phyloP scores from a whole-genome alignment of 2,888 invertebrate species.

The Endomychus coccineus region DNA sequence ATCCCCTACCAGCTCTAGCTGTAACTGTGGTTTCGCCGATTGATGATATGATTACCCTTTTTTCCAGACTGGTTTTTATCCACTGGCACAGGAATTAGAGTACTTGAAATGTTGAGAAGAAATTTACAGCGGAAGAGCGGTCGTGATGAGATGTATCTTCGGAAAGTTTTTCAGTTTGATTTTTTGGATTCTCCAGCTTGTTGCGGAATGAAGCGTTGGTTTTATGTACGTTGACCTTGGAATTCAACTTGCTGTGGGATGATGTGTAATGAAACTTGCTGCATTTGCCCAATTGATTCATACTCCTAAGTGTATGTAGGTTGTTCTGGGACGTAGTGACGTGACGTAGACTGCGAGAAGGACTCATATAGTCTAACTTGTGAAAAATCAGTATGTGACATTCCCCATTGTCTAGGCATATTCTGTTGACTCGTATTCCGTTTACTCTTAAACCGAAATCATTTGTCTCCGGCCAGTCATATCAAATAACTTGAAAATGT shows the following conservation, averaged over 20 bases:
- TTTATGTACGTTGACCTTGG: conserved; percentile 15
- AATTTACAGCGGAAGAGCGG: no score
- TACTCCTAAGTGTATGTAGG: conserved; percentile 18
- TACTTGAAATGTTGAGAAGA: no score
- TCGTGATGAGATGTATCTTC: no score
- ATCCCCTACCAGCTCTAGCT: no score
- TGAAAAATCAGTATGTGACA: conserved; percentile 12
- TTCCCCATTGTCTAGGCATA: conserved; percentile 5
- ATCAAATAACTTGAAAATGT: conserved; percentile 22
- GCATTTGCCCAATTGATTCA: conserved; percentile 20
- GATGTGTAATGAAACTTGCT: conserved; percentile 20
- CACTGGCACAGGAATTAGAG: no score
- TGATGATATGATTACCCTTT: no score
- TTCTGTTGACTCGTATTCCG: conserved; percentile 16
- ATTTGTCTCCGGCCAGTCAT: conserved; percentile 20
- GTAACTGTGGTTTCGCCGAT: no score
- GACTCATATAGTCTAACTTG: conserved; percentile 14
- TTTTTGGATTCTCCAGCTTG: conserved; percentile 21
- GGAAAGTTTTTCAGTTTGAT: conserved; percentile 19
- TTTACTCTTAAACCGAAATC: conserved; percentile 18
- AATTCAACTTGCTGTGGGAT: conserved; percentile 21
- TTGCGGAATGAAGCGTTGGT: conserved; percentile 15
- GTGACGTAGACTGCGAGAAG: conserved; percentile 18
- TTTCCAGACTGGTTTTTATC: no score
- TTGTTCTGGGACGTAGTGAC: conserved; percentile 19